Percentiles rank a stretch among this genome's conserved stretches.
These are phyloP conservation scores for Pelusios castaneus DNA, from an alignment of 2,113 vertebrate genomes.

Conservation along the genomic window DNA sequence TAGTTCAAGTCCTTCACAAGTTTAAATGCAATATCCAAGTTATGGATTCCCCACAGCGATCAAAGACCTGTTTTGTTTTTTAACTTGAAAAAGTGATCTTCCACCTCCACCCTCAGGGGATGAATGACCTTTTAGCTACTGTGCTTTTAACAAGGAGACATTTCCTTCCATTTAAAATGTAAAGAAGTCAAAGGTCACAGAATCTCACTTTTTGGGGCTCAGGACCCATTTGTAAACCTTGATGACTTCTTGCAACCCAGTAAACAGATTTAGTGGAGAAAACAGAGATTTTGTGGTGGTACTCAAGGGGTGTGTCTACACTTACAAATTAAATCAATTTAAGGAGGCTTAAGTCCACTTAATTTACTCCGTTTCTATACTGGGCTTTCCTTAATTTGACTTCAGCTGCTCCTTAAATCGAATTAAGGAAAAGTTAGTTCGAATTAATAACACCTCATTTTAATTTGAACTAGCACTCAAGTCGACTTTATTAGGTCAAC, in stretches of 20 bases:
- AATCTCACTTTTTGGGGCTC: background rate
- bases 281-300: too few species aligned
- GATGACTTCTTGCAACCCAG: background rate
- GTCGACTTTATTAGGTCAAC: too few species aligned
- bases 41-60: background rate
- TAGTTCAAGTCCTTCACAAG: background rate
- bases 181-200: background rate
- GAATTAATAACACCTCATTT: too few species aligned
- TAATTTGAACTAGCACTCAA: too few species aligned
- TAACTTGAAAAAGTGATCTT: background rate
- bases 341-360: too few species aligned
- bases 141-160: background rate
- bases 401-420: too few species aligned
- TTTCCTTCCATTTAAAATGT: background rate
- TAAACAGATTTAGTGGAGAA: background rate
- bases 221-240: background rate
- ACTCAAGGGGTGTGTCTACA: too few species aligned
- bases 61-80: background rate
- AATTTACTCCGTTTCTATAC: too few species aligned
- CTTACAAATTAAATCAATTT: too few species aligned
- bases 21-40: background rate
- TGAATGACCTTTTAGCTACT: background rate
- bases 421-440: too few species aligned
- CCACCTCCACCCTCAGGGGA: too few species aligned
- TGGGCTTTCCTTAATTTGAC: too few species aligned